phyloP scores from a whole-genome alignment of 1,140 invertebrate species.

The Cotesia vestalis region DNA sequence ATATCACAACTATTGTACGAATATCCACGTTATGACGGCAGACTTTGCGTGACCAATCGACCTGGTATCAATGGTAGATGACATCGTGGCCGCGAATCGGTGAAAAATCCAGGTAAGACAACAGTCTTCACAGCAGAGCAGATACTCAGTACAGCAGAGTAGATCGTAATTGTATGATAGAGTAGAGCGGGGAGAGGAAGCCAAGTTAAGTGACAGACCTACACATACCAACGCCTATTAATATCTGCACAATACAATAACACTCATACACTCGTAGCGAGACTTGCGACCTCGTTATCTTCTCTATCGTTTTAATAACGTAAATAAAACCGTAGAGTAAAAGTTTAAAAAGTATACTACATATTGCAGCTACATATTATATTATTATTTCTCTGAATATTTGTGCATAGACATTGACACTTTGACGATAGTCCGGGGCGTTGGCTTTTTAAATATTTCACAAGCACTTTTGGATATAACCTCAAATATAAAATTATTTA shows the following conservation, averaged over 20 bases:
- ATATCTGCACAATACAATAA: not conserved
- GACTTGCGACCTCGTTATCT: constrained; percentile 32
- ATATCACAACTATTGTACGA: constrained; percentile 7
- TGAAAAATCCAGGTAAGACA: constrained; percentile 39
- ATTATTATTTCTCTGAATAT: too few species aligned
- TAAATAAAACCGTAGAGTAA: not conserved
- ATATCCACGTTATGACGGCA: not conserved
- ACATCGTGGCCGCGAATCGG: constrained; percentile 25
- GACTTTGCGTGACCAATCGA: constrained; percentile 1
- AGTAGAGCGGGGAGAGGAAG: not conserved
- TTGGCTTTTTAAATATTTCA: too few species aligned
- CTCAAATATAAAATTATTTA: too few species aligned
- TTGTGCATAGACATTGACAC: too few species aligned
- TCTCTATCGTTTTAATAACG: constrained; percentile 9
- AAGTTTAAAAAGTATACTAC: too few species aligned
- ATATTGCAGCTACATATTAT: too few species aligned
- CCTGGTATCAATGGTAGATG: constrained; percentile 4
- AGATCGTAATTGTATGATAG: constrained; percentile 37
- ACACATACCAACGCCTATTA: too few species aligned
- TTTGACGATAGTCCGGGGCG: too few species aligned
- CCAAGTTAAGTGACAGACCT: too few species aligned
- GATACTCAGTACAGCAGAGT: constrained; percentile 57
- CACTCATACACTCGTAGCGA: constrained; percentile 7
- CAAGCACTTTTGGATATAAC: too few species aligned
- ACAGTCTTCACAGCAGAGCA: not conserved